Evolutionary conservation across 2,113 vertebrate species (phyloP).

Genomic region (Thalassarche chlororhynchos): DNA sequence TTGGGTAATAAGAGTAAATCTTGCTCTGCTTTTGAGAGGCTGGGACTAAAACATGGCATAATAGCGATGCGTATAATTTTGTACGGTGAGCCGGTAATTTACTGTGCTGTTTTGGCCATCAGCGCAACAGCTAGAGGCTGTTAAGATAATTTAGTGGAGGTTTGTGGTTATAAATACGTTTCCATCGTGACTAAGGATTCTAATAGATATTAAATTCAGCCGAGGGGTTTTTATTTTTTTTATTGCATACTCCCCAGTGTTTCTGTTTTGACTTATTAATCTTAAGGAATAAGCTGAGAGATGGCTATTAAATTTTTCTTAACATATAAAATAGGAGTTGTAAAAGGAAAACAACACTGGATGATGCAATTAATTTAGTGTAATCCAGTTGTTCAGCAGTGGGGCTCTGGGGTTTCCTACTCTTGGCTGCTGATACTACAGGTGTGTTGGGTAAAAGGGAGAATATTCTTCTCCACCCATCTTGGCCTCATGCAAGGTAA

Average conservation of each 20-base stretch:
- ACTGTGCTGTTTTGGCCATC: conserved; percentile 28
- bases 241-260: neutral
- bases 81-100: neutral
- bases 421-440: neutral
- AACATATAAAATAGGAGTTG: neutral
- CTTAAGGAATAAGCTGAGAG: neutral
- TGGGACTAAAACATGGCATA: neutral
- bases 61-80: neutral
- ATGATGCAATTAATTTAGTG: neutral
- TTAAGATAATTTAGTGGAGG: conserved; percentile 52
- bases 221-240: neutral
- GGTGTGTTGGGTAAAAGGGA: neutral
- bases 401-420: neutral
- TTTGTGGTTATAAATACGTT: conserved; percentile 60
- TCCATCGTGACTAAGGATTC: conserved; percentile 49
- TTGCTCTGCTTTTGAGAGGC: neutral
- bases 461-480: neutral
- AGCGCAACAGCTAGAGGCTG: neutral
- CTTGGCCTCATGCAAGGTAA: neutral
- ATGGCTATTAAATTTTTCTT: neutral
- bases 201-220: conserved; percentile 27
- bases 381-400: neutral
- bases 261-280: conserved; percentile 48
- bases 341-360: neutral
- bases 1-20: neutral